phyloP scores from a whole-genome alignment of 2,888 invertebrate genomes.

The Leptopilina myrica region DNA sequence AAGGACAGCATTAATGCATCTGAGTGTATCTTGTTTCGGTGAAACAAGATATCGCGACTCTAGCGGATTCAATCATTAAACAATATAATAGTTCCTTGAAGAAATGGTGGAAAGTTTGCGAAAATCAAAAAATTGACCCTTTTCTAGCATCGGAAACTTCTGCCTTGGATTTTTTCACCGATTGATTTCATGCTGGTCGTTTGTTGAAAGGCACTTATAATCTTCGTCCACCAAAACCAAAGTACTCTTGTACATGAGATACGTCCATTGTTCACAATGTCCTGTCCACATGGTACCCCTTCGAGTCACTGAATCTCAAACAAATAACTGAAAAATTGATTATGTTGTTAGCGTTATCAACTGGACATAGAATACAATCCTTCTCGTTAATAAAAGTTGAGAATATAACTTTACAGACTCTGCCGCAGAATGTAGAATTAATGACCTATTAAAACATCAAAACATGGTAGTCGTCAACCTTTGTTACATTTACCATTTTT shows the following conservation, averaged over 20 bases:
- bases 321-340: constrained; percentile 45
- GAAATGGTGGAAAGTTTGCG: constrained; percentile 30
- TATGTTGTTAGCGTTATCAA: constrained; percentile 47
- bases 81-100: constrained; percentile 24
- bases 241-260: constrained; percentile 47
- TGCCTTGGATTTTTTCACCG: constrained; percentile 40
- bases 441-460: constrained; percentile 43
- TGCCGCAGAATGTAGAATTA: constrained; percentile 46
- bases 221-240: neutral
- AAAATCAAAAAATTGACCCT: constrained; percentile 15
- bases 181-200: constrained; percentile 16
- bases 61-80: too few species aligned
- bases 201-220: too few species aligned
- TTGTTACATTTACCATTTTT: constrained; percentile 40
- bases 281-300: constrained; percentile 36
- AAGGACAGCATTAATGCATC: too few species aligned
- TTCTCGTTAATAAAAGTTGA: constrained; percentile 46
- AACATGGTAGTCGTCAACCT: constrained; percentile 36
- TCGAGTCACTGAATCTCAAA: constrained; percentile 43
- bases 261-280: constrained; percentile 24
- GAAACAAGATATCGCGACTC: too few species aligned
- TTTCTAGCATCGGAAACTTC: constrained; percentile 5
- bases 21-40: too few species aligned
- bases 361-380: constrained; percentile 48
- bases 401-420: constrained; percentile 40